Evolutionary conservation across 2,797 vertebrate species (phyloP), one percentile per base, ranked within the genome.

Genomic region (Botia almorhae): DNA sequence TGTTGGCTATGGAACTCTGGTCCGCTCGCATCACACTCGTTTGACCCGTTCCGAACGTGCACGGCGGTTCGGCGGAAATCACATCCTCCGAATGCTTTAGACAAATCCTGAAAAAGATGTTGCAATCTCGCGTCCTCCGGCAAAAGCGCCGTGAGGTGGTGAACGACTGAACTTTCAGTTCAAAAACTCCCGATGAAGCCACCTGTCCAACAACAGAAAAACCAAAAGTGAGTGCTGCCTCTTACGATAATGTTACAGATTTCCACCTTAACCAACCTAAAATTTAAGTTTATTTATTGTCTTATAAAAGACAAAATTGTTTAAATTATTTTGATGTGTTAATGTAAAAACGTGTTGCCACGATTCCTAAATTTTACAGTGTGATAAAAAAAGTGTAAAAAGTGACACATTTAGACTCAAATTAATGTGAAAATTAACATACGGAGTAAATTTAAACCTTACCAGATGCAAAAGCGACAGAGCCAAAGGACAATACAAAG

Each of bases 41-140:
- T 67, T 94, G 91, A 1, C 95, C 95, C 0, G 94, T 93, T 4
- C 96, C 96, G 12, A 95, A 94, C 36, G 95, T 95, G 88, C 96
- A 96, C 0, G 94, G 95, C 0, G 94, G 92, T 64, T 96, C 95
- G 0, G 94, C 92, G 0, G 94, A 94, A 84, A 95, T 94, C 51
- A 95, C 93, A 0, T 94, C 93, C 84, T 95, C 91, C 0, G 95
- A 93, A 2, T 96, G 96, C 65, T 95, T 96, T 0, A 97, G 91
- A 61, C 96, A 96, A 55, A 96, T 94, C 3, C 95, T 88, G 86
- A 97, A 97, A 79, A 96, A 95, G 16, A 96, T 95, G 4, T 93
- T 95, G 51, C 96, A 97, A 83, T 95, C 92, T 2, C 90, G 82
- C 70, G 91, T 88, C 46, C 90, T 90, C 10, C 88, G 89, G 82